Conservation (phyloP, 2,113 vertebrate species). For the Psettodes erumei region DNA sequence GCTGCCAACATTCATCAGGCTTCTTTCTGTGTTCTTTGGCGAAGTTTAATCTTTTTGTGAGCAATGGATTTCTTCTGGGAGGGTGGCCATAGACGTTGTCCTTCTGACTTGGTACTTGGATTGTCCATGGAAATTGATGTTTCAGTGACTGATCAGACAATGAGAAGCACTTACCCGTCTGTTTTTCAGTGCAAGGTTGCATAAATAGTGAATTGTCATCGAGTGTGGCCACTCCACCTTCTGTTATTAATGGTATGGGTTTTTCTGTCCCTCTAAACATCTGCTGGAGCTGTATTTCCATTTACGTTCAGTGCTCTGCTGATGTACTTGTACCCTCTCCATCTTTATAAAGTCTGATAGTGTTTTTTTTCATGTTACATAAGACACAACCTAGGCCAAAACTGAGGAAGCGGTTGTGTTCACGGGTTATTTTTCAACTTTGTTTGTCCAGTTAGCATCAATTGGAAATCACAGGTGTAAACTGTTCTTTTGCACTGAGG, state of each 20-base stretch:
- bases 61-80: neutral
- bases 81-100: neutral
- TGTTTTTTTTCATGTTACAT: too few relatives aligned
- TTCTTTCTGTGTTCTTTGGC: neutral
- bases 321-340: neutral
- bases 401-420: neutral
- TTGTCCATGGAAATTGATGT: too few relatives aligned
- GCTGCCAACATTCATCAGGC: neutral
- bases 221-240: neutral
- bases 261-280: neutral
- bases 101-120: too few relatives aligned
- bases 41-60: neutral
- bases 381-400: neutral
- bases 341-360: neutral
- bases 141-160: neutral
- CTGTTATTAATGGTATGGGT: neutral
- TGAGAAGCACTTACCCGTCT: neutral
- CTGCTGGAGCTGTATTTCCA: neutral
- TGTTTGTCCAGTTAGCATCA: neutral
- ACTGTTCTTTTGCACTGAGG: neutral
- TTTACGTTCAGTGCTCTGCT: neutral
- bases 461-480: neutral
- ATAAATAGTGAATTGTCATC: neutral
- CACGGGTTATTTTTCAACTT: neutral
- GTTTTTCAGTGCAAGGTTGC: neutral